Conservation (phyloP, 2,888 invertebrate species). For the Drosophila borborema region DNA sequence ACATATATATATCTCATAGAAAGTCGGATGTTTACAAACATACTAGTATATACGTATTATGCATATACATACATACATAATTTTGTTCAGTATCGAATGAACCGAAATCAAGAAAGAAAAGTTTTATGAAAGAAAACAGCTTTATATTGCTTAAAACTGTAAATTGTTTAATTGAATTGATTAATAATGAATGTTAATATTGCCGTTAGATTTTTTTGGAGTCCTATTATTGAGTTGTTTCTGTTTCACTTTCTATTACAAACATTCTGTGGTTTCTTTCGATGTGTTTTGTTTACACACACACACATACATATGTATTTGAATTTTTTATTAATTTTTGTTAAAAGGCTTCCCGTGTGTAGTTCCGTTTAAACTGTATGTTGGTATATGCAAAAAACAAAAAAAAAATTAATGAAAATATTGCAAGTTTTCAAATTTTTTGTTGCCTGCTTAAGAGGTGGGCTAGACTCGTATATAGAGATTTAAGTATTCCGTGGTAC, state of each 20-base stretch:
- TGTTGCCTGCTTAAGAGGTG: slow-evolving; percentile 14
- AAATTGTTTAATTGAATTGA: slow-evolving; percentile 64
- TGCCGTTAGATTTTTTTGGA: slow-evolving; percentile 47
- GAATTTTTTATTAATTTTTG: slow-evolving; percentile 50
- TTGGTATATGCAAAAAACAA: slow-evolving; percentile 38
- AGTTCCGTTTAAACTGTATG: slow-evolving; percentile 38
- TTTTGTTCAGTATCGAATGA: slow-evolving; percentile 43
- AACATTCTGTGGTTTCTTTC: slow-evolving; percentile 46
- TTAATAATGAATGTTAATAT: slow-evolving; percentile 52
- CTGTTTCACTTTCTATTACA: slow-evolving; percentile 29
- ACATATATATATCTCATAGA: slow-evolving; percentile 9
- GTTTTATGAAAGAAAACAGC: slow-evolving; percentile 52
- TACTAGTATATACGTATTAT: slow-evolving; percentile 45
- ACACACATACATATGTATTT: slow-evolving; percentile 21
- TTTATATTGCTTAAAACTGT: slow-evolving; percentile 62
- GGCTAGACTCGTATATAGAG: slow-evolving; percentile 38
- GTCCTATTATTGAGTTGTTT: slow-evolving; percentile 52
- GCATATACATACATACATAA: slow-evolving; percentile 40
- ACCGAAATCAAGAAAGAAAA: slow-evolving; percentile 19
- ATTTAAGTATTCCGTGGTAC: slow-evolving; percentile 59
- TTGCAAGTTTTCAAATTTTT: slow-evolving; percentile 4
- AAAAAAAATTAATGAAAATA: slow-evolving; percentile 5
- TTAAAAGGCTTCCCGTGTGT: slow-evolving; percentile 52
- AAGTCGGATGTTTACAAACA: slow-evolving; percentile 2
- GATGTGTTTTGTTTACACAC: slow-evolving; percentile 56